These are phyloP conservation scores for Silurus glanis DNA, from an alignment of 2,113 vertebrate genomes.

Conservation along the genomic window DNA sequence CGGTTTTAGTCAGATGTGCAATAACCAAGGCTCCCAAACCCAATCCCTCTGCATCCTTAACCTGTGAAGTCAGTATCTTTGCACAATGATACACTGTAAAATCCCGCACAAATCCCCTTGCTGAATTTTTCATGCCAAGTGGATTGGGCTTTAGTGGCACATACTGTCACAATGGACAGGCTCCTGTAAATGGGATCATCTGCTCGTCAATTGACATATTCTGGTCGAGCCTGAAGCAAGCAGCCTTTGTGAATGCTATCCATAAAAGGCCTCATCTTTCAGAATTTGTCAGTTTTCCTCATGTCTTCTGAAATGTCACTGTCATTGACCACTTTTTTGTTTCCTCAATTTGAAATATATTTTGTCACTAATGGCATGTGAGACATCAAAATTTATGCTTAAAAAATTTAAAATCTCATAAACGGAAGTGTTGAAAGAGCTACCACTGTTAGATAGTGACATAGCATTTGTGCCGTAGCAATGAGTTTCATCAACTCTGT, in stretches of 20 bases:
- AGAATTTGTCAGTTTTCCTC: neutral
- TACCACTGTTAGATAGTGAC: neutral
- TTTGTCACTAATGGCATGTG: neutral
- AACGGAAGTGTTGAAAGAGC: neutral
- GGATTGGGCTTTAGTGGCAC: too few species aligned
- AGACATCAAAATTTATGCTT: neutral
- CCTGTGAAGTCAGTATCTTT: too few species aligned
- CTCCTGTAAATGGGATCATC: too few species aligned
- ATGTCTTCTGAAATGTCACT: slow-evolving; percentile 11
- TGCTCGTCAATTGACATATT: neutral
- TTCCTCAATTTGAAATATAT: neutral
- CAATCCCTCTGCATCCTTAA: too few species aligned
- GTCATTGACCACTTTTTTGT: neutral
- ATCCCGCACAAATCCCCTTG: too few species aligned
- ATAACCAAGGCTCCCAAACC: too few species aligned
- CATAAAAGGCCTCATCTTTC: neutral
- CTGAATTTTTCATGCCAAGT: too few species aligned
- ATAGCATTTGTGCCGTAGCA: neutral
- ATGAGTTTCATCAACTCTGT: slow-evolving; percentile 5
- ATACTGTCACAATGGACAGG: too few species aligned
- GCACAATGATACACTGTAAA: too few species aligned
- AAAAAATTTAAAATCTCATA: neutral
- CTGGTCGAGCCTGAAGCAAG: neutral
- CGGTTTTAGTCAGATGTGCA: too few species aligned
- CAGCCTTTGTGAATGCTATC: neutral